Evolutionary conservation across 1,140 invertebrate genomes (phyloP).

Genomic region (Cyclargus thomasi): DNA sequence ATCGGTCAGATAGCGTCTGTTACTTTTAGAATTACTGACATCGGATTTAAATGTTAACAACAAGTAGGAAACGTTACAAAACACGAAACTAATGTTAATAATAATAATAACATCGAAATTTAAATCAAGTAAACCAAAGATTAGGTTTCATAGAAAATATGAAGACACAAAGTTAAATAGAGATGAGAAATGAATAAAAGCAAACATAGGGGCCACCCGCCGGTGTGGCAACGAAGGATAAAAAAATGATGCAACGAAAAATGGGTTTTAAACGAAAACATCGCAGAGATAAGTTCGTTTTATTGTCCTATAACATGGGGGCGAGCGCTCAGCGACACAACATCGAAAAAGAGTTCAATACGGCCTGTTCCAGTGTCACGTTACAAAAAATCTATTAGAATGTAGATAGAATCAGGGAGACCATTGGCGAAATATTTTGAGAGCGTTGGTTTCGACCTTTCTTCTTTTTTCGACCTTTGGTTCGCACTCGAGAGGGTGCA

Average conservation of each 20-base stretch:
- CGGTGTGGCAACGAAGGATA: slow-evolving; percentile 43
- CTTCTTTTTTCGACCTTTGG: too few relatives aligned
- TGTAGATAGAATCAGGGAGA: slow-evolving; percentile 28
- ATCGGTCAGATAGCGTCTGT: background rate
- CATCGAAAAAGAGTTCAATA: slow-evolving; percentile 33
- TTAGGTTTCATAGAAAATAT: background rate
- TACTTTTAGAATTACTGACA: background rate
- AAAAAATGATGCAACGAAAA: slow-evolving; percentile 59
- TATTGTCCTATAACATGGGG: slow-evolving; percentile 61
- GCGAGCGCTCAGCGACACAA: slow-evolving; percentile 51
- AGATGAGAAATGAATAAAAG: slow-evolving; percentile 23
- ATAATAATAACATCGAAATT: background rate
- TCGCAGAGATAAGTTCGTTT: slow-evolving; percentile 60
- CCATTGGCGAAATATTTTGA: slow-evolving; percentile 5
- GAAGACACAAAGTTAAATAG: background rate
- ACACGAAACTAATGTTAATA: background rate
- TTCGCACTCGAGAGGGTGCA: too few relatives aligned
- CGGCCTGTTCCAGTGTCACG: slow-evolving; percentile 41
- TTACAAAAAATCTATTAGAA: slow-evolving; percentile 40
- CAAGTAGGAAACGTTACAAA: background rate
- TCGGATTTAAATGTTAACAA: background rate
- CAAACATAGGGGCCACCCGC: slow-evolving; percentile 44
- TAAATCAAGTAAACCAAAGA: background rate
- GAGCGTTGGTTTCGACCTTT: too few relatives aligned
- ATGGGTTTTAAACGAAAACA: slow-evolving; percentile 63